A percentile compares a stretch with the other conserved stretches of the same genome.
phyloP scores from a whole-genome alignment of 2,797 vertebrate genomes.

The Echiichthys vipera region DNA sequence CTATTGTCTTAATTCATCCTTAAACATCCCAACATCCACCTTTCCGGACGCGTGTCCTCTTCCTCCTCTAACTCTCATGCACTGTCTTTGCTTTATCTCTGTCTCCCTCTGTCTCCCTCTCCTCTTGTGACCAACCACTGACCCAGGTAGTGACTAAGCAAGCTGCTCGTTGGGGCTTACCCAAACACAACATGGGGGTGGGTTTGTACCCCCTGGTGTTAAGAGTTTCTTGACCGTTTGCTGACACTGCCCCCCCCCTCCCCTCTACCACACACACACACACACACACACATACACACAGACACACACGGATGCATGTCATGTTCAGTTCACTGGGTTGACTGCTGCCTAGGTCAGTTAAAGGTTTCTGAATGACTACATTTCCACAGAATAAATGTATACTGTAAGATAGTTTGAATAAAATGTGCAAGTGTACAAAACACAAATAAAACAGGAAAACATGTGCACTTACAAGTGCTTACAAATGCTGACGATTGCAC shows the following conservation, averaged over 20 bases:
- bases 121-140: slow-evolving; percentile 50
- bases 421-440: background rate
- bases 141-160: slow-evolving; percentile 49
- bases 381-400: slow-evolving; percentile 3
- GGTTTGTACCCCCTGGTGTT: slow-evolving; percentile 72
- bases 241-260: slow-evolving; percentile 78
- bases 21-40: background rate
- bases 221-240: slow-evolving; percentile 81
- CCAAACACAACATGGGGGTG: slow-evolving; percentile 45
- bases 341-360: slow-evolving; percentile 6
- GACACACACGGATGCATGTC: slow-evolving; percentile 41
- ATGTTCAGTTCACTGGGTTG: slow-evolving; percentile 35
- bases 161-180: slow-evolving; percentile 60
- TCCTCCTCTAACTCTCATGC: background rate
- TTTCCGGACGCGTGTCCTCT: background rate
- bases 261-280: slow-evolving; percentile 55
- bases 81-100: slow-evolving; percentile 16
- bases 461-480: background rate
- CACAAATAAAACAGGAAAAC: slow-evolving; percentile 16
- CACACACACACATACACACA: slow-evolving; percentile 14
- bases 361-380: slow-evolving; percentile 17
- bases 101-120: slow-evolving; percentile 14
- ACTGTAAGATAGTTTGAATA: background rate
- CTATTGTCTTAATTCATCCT: background rate
- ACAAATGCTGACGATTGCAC: slow-evolving; percentile 16